Conservation (phyloP, 2,113 vertebrate genomes). For the Lagenorhynchus albirostris region DNA sequence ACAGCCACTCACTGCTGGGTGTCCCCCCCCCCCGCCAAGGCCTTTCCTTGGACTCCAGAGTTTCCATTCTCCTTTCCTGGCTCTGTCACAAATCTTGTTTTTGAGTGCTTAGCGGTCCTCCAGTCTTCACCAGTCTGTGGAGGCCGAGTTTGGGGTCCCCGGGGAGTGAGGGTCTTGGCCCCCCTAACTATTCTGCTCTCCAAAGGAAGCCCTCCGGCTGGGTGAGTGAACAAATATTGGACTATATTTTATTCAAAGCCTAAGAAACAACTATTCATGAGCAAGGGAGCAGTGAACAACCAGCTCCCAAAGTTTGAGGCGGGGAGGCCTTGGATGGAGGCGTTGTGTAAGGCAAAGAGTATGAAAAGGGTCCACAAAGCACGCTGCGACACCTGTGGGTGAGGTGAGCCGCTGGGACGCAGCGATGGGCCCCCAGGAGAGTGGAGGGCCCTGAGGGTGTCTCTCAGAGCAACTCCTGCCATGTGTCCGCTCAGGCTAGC, state of each 20-base stretch:
- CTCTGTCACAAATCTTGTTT: background rate
- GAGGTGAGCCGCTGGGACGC: too few relatives aligned
- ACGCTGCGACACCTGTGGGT: background rate
- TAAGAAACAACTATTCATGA: background rate
- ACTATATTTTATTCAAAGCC: background rate
- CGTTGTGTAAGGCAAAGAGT: background rate
- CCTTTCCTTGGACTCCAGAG: background rate
- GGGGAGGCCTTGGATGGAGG: background rate
- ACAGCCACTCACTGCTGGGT: background rate
- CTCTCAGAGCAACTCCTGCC: background rate
- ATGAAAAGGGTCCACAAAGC: background rate
- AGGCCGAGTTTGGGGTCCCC: background rate
- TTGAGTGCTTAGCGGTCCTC: too few relatives aligned
- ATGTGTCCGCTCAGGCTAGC: too few relatives aligned
- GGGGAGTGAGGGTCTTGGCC: background rate
- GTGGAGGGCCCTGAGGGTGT: rapidly evolving
- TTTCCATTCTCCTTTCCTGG: background rate
- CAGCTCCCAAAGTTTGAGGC: background rate
- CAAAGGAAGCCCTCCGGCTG: background rate
- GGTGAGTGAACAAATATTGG: background rate
- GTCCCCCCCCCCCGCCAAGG: too few relatives aligned
- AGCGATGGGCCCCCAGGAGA: background rate
- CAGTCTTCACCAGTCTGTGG: background rate
- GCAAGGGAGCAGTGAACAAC: background rate
- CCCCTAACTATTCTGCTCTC: background rate